These are phyloP conservation scores for Catharus fuscescens DNA, from an alignment of 2,113 vertebrate genomes.

Conservation along the genomic window DNA sequence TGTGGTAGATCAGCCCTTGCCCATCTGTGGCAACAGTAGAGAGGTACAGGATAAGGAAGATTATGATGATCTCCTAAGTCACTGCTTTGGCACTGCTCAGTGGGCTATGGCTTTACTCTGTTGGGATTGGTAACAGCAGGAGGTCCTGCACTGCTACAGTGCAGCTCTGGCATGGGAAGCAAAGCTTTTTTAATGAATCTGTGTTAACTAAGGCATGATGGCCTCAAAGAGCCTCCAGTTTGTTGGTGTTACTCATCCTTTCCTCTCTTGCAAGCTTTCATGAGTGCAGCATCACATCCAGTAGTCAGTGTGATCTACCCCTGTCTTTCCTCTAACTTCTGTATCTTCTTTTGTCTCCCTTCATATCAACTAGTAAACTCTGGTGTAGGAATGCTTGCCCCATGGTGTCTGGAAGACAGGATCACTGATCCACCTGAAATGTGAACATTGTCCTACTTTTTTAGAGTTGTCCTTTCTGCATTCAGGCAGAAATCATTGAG, in stretches of 20 bases:
- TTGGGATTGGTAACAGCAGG: not conserved
- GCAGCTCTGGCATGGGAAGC: not conserved
- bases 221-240: not conserved
- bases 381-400: not conserved
- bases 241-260: not conserved
- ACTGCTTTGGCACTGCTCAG: constrained; percentile 5
- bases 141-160: not conserved
- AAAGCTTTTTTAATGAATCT: not conserved
- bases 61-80: constrained; percentile 42
- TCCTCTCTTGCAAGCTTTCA: not conserved
- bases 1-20: constrained; percentile 4
- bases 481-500: not conserved
- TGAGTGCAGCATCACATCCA: not conserved
- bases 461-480: not conserved
- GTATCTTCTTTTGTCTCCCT: not conserved
- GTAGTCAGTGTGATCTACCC: not conserved
- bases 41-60: constrained; percentile 21
- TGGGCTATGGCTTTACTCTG: not conserved
- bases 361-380: not conserved
- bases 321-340: not conserved
- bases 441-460: not conserved
- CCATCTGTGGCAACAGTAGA: constrained; percentile 6
- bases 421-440: not conserved
- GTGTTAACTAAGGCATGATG: not conserved
- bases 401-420: not conserved